Evolutionary conservation across 2,888 invertebrate species (phyloP), one percentile per base, ranked within the genome.

Genomic region (Habroteleia sp.): DNA sequence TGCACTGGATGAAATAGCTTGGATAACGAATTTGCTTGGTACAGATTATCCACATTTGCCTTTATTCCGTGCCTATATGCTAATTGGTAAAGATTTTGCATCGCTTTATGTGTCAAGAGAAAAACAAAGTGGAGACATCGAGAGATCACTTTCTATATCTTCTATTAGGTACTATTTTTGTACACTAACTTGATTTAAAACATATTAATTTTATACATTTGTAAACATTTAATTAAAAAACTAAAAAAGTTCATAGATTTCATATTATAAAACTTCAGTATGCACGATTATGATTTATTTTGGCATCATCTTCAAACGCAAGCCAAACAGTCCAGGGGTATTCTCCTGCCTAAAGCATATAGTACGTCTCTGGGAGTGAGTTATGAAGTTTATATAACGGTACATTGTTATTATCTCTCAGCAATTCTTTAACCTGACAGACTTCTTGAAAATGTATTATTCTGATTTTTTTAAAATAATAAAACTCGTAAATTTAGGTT

Each of bases 1-100:
- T 13, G 88, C 89, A 2, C 83, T 90, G 41, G 90, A 90, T 79
- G 90, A 90, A 76, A 85, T 89, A 23, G 90, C 90, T 0, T 90
- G 90, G 90, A 73, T 90, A 46, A 87, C 90, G 54, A 91, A 91
- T 80, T 77, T 90, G 8, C 82, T 90, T 35, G 90, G 89, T 1
- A 80, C 80, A n/a, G 90, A 91, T 82, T 87, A 90, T 35, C 79
- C 81, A 5, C 88, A 86, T 81, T 89, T 88, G 65, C 90, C 90
- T 0, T 78, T 86, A 13, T 86, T 87, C 72, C 80, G 83, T 8
- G 80, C 85, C 6, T 86, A 85, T 75, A 80, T 83, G 52, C 71
- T 82, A 13, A 79, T 86, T 66, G 77, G 74, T 29, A 71, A 74
- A 14, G 74, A 77, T 41, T 75, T 73, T 41, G 71, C 77, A 4